A percentile compares a stretch with the other conserved stretches of the same genome.
phyloP scores from a whole-genome alignment of 2,888 invertebrate species.

The Cephonodes hylas region DNA sequence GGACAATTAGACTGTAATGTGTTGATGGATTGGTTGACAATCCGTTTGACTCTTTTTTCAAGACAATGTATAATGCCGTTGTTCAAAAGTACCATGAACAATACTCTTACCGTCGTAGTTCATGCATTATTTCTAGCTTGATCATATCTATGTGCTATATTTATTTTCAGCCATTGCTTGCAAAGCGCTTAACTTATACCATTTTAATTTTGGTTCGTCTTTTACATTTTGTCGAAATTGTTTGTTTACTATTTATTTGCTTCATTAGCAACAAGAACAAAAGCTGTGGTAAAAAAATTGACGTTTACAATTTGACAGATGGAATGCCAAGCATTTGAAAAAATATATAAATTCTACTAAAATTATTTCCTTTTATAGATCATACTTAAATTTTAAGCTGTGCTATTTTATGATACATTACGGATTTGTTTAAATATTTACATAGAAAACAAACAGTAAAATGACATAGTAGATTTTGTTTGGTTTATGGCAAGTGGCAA shows the following conservation, averaged over 20 bases:
- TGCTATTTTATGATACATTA: no score
- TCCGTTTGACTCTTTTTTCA: no score
- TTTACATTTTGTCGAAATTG: background rate
- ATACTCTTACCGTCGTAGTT: background rate
- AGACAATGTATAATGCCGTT: no score
- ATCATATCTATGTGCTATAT: background rate
- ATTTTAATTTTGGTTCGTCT: background rate
- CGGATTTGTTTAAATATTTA: no score
- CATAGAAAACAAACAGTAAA: background rate
- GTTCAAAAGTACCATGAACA: background rate
- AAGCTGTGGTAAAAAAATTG: background rate
- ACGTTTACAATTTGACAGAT: background rate
- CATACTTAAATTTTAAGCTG: no score
- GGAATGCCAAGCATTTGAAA: no score
- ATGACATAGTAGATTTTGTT: constrained; percentile 11
- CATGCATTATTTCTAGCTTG: background rate
- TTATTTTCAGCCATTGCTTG: background rate
- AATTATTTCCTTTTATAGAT: no score
- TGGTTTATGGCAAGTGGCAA: constrained; percentile 22
- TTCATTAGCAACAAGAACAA: background rate
- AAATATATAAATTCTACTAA: no score
- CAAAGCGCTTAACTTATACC: background rate
- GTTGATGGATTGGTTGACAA: no score
- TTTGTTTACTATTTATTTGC: background rate
- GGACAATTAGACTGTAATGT: no score